phyloP scores from a whole-genome alignment of 2,888 invertebrate genomes.

The Amiota minor region DNA sequence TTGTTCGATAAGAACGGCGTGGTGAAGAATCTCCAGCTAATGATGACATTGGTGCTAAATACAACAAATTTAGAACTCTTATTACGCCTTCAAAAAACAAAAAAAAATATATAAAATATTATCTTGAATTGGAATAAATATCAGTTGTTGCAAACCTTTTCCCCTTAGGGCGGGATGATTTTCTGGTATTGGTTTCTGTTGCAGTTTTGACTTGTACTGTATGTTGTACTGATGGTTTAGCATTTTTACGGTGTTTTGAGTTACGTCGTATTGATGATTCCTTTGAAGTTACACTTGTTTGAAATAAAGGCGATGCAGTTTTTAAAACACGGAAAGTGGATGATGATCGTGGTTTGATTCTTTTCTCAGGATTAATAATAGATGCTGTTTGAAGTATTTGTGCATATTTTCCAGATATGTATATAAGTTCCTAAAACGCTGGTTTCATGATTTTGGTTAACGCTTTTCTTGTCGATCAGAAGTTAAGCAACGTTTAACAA shows the following conservation, averaged over 20 bases:
- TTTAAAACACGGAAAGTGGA: slow-evolving; percentile 82
- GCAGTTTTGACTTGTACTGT: slow-evolving; percentile 38
- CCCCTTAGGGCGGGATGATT: slow-evolving; percentile 56
- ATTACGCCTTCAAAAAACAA: slow-evolving; percentile 73
- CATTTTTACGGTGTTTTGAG: slow-evolving; percentile 49
- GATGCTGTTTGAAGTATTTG: slow-evolving; percentile 89
- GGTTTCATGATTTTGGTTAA: slow-evolving; percentile 89
- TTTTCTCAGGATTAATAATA: slow-evolving; percentile 75
- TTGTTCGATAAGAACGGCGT: slow-evolving; percentile 82
- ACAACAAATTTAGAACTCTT: slow-evolving; percentile 69
- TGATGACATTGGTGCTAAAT: slow-evolving; percentile 48
- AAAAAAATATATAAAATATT: background rate
- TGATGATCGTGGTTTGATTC: slow-evolving; percentile 76
- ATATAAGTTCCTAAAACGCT: slow-evolving; percentile 91
- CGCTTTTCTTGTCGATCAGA: too few relatives aligned
- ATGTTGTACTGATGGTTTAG: slow-evolving; percentile 24
- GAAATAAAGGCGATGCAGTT: slow-evolving; percentile 79
- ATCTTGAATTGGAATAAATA: background rate
- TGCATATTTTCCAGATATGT: slow-evolving; percentile 91
- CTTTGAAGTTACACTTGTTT: slow-evolving; percentile 61
- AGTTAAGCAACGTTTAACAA: too few relatives aligned
- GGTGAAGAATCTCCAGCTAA: slow-evolving; percentile 62
- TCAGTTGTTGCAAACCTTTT: slow-evolving; percentile 51
- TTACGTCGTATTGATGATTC: slow-evolving; percentile 38
- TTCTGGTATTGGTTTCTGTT: slow-evolving; percentile 43